These are phyloP conservation scores for Drosophila oshimai DNA, from an alignment of 1,140 invertebrate species.

Conservation along the genomic window DNA sequence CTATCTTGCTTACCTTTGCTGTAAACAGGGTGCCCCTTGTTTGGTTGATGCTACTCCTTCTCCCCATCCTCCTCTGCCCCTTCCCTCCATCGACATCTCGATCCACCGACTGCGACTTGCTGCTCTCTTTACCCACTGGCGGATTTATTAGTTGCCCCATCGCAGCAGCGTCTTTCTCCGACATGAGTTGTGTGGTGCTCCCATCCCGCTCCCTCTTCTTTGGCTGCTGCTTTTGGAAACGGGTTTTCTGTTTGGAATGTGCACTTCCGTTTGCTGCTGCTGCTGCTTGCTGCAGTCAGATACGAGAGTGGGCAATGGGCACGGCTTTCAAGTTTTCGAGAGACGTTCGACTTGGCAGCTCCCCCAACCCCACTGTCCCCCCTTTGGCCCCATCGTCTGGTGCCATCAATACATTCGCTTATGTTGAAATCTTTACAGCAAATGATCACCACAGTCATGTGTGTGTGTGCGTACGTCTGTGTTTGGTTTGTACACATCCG, in stretches of 20 bases:
- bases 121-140: constrained; percentile 82
- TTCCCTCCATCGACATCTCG: not conserved
- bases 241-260: constrained; percentile 79
- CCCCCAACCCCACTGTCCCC: not conserved
- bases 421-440: constrained; percentile 59
- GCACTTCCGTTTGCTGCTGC: constrained; percentile 78
- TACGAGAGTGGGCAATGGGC: constrained; percentile 69
- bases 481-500: constrained; percentile 76
- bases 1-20: not conserved
- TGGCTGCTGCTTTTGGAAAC: constrained; percentile 56
- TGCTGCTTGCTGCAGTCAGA: constrained; percentile 42
- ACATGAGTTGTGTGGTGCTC: constrained; percentile 13
- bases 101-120: constrained; percentile 43
- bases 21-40: constrained; percentile 1
- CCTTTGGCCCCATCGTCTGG: constrained; percentile 8
- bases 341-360: constrained; percentile 38
- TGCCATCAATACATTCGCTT: constrained; percentile 68
- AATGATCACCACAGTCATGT: constrained; percentile 40
- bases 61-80: not conserved
- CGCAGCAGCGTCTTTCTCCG: constrained; percentile 62
- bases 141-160: constrained; percentile 73
- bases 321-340: constrained; percentile 77
- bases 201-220: constrained; percentile 2
- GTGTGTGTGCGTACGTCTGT: constrained; percentile 23
- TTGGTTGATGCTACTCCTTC: constrained; percentile 22